Percentiles rank a stretch among this genome's conserved stretches.
phyloP scores from a whole-genome alignment of 2,888 invertebrate genomes.

The Maniola hyperantus region DNA sequence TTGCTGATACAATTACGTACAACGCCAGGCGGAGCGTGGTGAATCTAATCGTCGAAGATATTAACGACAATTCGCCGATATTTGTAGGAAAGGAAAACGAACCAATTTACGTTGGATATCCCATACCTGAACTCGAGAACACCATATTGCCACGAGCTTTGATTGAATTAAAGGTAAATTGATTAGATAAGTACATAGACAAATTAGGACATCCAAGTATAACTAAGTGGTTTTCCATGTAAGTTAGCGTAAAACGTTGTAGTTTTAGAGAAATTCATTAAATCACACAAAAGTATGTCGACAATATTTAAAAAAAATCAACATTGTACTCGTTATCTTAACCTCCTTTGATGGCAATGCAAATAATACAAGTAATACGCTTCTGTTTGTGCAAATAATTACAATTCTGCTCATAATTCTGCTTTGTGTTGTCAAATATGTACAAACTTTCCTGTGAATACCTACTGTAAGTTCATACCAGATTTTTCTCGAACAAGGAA shows the following conservation, averaged over 20 bases:
- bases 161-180: slow-evolving; percentile 67
- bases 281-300: background rate
- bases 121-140: slow-evolving; percentile 61
- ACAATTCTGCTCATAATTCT: slow-evolving; percentile 14
- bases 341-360: slow-evolving; percentile 17
- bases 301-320: background rate
- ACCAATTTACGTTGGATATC: slow-evolving; percentile 75
- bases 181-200: too few species aligned
- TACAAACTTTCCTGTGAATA: background rate
- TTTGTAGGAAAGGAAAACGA: slow-evolving; percentile 64
- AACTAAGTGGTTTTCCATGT: background rate
- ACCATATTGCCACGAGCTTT: slow-evolving; percentile 70
- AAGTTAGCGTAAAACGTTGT: background rate
- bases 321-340: background rate
- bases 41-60: slow-evolving; percentile 77
- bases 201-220: background rate
- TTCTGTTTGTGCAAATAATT: slow-evolving; percentile 18
- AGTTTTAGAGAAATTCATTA: background rate
- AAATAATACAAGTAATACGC: slow-evolving; percentile 3
- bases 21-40: slow-evolving; percentile 67
- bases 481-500: background rate
- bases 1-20: slow-evolving; percentile 64
- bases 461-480: background rate
- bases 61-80: slow-evolving; percentile 78
- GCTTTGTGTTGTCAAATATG: slow-evolving; percentile 15